Percentiles rank a stretch among this genome's conserved stretches.
Conservation (phyloP, 2,113 vertebrate genomes). For the Malaclemys terrapin region DNA sequence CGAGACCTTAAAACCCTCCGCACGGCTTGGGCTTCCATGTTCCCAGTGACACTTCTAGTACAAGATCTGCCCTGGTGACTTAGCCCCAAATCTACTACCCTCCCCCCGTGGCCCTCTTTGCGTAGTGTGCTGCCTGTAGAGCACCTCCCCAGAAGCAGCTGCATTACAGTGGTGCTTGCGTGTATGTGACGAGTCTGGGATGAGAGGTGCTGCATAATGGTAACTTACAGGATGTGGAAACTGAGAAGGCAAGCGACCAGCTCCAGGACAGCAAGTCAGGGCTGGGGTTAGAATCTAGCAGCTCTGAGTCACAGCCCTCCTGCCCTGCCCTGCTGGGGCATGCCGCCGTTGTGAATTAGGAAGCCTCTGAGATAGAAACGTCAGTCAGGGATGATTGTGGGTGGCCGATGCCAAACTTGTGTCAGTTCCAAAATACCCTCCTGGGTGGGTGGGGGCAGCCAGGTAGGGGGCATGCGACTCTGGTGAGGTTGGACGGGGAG, state of each 20-base stretch:
- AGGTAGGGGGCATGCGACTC: background rate
- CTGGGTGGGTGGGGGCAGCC: background rate
- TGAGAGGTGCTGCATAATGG: rapidly evolving
- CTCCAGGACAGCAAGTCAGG: too few species aligned
- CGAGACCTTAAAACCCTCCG: background rate
- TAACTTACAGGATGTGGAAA: background rate
- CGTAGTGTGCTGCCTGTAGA: background rate
- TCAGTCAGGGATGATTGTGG: background rate
- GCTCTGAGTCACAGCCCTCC: background rate
- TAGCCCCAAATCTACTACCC: background rate
- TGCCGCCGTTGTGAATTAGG: background rate
- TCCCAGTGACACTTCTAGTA: background rate
- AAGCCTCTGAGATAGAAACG: background rate
- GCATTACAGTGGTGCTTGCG: rapidly evolving
- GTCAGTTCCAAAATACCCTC: background rate
- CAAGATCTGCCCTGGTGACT: background rate
- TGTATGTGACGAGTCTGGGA: too few species aligned
- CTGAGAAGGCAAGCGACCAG: background rate
- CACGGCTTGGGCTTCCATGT: background rate
- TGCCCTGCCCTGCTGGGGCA: too few species aligned
- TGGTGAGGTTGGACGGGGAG: background rate
- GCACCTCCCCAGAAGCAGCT: background rate
- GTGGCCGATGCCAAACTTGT: background rate
- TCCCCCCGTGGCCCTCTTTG: rapidly evolving
- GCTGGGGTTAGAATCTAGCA: too few species aligned